Evolutionary conservation across 1,140 invertebrate genomes (phyloP), one percentile per base, ranked within the genome.

Genomic region (Druon quercuslanigerum): DNA sequence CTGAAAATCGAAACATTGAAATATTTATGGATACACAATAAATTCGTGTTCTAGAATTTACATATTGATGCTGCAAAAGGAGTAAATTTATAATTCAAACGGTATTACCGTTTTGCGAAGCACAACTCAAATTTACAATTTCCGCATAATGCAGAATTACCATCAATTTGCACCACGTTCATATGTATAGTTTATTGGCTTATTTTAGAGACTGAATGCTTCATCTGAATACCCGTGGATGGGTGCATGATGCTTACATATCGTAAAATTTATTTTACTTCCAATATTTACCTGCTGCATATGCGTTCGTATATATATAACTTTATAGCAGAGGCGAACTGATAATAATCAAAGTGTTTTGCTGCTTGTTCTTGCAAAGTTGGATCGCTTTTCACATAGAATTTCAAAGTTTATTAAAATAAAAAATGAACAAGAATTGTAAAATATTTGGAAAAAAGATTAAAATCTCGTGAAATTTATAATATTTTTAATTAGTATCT

Each of bases 151-250:
- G 16, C 4, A 17, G n/a, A 54, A 54, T 54, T 8, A 54, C 17
- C 52, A 19, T 54, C 17, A 54, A 7, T 54, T 9, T 19, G n/a
- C 52, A 17, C 40, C 7, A 46, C 40, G 40, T 46, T 46, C 40
- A 11, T 46, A 8, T 46, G 40, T 46, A 46, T 46, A 9, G 7
- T 46, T 54, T 54, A 54, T 54, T 16, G 8, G 52, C 52, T 54
- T 54, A 54, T 54, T 54, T 54, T 54, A 54, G 52, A 54, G 52
- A 17, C n/a, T 54, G 52, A 54, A 54, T 54, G 14, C 17, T 54
- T 54, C 6, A 54, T n/a, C 52, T 54, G 52, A 54, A 54, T 54
- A 17, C 8, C 16, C 19, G 52, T 54, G 52, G n/a, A n/a, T 17
- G 13, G 3, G 52, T 17, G 13, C 2, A 16, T 54, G 52, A 17